These are phyloP conservation scores for Sebastes variabilis DNA, from an alignment of 2,797 vertebrate species.

Conservation along the genomic window DNA sequence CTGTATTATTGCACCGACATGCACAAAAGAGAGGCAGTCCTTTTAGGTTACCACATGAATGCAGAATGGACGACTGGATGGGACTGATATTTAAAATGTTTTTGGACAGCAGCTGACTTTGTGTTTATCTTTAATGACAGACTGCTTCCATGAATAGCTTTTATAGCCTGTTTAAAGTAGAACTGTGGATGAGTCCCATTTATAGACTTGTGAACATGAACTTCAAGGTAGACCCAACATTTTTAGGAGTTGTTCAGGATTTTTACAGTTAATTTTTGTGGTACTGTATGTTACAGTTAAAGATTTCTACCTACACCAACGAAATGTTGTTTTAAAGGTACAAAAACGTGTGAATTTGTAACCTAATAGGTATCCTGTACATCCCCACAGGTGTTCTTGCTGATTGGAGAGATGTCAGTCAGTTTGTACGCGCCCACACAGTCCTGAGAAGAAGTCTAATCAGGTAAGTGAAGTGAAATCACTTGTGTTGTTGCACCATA, in stretches of 20 bases:
- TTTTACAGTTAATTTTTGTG: background rate
- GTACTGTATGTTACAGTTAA: background rate
- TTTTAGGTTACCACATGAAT: background rate
- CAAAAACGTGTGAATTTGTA: background rate
- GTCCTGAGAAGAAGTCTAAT: background rate
- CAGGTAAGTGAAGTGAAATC: background rate
- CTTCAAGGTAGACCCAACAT: background rate
- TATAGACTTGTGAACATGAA: constrained; percentile 8
- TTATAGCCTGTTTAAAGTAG: constrained; percentile 7
- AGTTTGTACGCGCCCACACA: background rate
- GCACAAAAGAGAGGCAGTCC: background rate
- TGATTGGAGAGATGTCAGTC: background rate
- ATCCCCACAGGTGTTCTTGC: background rate
- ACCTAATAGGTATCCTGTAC: background rate
- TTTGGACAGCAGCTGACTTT: background rate
- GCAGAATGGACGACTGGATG: background rate
- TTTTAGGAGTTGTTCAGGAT: background rate
- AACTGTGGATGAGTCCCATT: constrained; percentile 5
- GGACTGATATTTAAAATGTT: background rate
- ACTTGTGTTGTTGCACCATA: background rate
- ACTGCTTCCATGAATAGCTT: constrained; percentile 15
- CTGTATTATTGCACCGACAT: constrained; percentile 20
- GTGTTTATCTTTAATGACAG: constrained; percentile 21
- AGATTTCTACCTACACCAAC: background rate
- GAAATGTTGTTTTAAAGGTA: background rate